Base-by-base conservation (phyloP, 2,797 vertebrate species). In the Tangara arthus region DNA sequence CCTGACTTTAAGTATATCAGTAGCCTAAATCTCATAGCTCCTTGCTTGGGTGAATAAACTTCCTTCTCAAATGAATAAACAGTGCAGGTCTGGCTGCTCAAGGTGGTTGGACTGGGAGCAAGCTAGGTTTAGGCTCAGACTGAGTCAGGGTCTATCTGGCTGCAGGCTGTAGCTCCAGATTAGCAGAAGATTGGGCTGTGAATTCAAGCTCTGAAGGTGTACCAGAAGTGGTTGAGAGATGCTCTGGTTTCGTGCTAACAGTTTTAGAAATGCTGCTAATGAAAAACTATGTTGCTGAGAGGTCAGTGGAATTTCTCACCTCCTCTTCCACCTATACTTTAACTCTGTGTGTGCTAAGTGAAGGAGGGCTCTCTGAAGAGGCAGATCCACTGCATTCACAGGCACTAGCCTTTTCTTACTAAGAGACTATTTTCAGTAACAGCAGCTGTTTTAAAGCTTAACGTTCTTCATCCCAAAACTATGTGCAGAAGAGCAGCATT, bases 391-490 rank as follows among this genome's bases (percentile, higher is more conserved):
- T 71, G 34, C 52, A 23, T 72, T 82, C 39, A 46, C 71, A 81
- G 79, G 70, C 82, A 72, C n/a, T n/a, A 57, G 79, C 47, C 41
- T 83, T 92, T 90, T 90, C 44, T 53, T 80, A 60, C 26, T 78
- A 68, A 56, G 68, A 72, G 35, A 59, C 61, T 90, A 90, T 95
- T 96, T 96, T 92, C 89, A 87, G 96, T 37, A 72, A 47, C 71
- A 50, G 60, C 89, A 94, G 87, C 92, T 92, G 82, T 84, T 95
- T 94, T 87, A 89, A 86, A 90, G 90, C 78, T 95, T 81, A 77
- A 72, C 26, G 70, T 63, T 77, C 92, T 97, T 96, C 90, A 97
- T 91, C 91, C 75, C 60, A 28, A 82, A 96, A 93, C 39, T 81
- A 94, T 92, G 88, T 81, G 82, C 80, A 93, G 85, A 94, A 71